Evolutionary conservation across 2,888 invertebrate genomes (phyloP).

Genomic region (Dioctria rufipes): DNA sequence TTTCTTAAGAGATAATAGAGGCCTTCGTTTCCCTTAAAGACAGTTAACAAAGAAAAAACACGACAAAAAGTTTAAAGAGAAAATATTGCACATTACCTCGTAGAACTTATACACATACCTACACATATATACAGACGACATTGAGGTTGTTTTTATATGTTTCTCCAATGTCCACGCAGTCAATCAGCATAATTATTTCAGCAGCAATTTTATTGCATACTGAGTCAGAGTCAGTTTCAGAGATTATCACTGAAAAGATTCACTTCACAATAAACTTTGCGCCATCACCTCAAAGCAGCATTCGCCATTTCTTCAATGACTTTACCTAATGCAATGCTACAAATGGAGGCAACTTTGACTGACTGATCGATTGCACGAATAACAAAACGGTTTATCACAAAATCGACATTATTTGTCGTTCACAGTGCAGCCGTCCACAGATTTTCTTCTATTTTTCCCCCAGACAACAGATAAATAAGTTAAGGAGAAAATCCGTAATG

Average conservation of each 20-base stretch:
- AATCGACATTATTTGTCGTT: conserved; percentile 44
- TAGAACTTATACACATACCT: too few relatives aligned
- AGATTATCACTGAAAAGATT: not conserved
- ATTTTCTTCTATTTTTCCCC: not conserved
- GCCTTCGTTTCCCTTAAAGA: too few relatives aligned
- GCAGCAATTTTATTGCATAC: too few relatives aligned
- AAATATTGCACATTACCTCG: too few relatives aligned
- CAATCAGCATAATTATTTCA: too few relatives aligned
- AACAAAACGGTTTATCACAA: conserved; percentile 42
- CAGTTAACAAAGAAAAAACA: too few relatives aligned
- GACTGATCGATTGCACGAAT: conserved; percentile 47
- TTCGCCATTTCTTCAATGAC: conserved; percentile 44
- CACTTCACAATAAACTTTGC: not conserved
- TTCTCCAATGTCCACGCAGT: too few relatives aligned
- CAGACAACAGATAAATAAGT: not conserved
- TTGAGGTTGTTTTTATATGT: too few relatives aligned
- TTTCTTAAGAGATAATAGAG: too few relatives aligned
- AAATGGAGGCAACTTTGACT: conserved; percentile 41
- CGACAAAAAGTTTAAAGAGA: too few relatives aligned
- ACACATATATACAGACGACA: too few relatives aligned
- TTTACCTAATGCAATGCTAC: conserved; percentile 27
- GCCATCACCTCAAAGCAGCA: not conserved
- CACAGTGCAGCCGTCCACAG: not conserved
- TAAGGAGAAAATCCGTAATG: conserved; percentile 11
- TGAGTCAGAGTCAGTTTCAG: too few relatives aligned